Base-by-base conservation (phyloP, 2,113 vertebrate species). In the Lagopus leucura region DNA sequence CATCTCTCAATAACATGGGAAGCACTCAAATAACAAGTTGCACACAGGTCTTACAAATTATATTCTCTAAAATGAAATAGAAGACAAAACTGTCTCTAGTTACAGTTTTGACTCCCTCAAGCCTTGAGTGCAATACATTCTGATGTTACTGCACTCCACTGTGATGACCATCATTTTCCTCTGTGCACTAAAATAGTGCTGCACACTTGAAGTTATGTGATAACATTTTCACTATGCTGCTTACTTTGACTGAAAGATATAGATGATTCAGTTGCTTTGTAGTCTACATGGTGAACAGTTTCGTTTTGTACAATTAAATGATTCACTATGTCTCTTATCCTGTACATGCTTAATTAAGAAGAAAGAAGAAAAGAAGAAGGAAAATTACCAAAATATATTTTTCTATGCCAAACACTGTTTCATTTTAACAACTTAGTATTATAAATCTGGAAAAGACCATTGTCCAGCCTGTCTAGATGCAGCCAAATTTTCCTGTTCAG, bases 201-300 rank as follows among this genome's bases (percentile, higher is more conserved):
- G 16, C 42, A 43, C 67, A 63, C 52, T 57, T 61, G 48, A 79
- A 86, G 8, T 14, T 45, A 70, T 48, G 34, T 52, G 52, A 63
- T 27, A 71, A 73, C 74, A 89, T 90, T 86, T 79, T 78, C 67
- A 96, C 82, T 81, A 73, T 86, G 87, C 10, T 96, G 54, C 75
- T 90, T 71, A 93, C 94, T 96, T 95, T 88, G 28, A 73, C 50
- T 64, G 94, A 72, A 47, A 93, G 72, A 64, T 67, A 58, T 66
- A 87, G 52, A 12, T 92, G 76, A 64, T 6, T 34, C 80, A 65
- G 64, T 84, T 96, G 75, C 63, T 96, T 50, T 87, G 21, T n/a
- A 92, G 48, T n/a, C 55, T 87, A 82, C 69, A 40, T 67, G 81
- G 88, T 77, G 88, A 90, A 47, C 52, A 4, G 20, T 55, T 96